phyloP scores from a whole-genome alignment of 2,888 invertebrate species.

The Catocala fraxini region DNA sequence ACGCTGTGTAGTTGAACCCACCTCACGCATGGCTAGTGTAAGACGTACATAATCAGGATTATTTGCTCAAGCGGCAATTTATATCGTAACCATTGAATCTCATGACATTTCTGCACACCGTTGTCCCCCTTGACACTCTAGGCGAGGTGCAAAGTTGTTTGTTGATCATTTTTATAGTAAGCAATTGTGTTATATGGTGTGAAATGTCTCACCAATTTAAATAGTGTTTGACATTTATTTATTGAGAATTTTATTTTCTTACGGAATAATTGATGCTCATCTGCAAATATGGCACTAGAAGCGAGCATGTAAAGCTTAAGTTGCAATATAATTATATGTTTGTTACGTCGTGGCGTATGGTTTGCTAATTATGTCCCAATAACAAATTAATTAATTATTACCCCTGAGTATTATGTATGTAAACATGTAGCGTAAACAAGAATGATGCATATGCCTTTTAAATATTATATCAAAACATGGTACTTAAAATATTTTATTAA shows the following conservation, averaged over 20 bases:
- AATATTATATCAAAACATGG: constrained; percentile 52
- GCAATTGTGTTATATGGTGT: constrained; percentile 86
- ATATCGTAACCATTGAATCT: constrained; percentile 82
- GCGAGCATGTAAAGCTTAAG: constrained; percentile 64
- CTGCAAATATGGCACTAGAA: constrained; percentile 85
- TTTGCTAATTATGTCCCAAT: constrained; percentile 50
- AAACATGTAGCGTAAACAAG: constrained; percentile 38
- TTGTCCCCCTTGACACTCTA: constrained; percentile 70
- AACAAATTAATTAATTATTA: constrained; percentile 48
- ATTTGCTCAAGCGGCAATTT: constrained; percentile 86
- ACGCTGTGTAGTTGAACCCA: constrained; percentile 78
- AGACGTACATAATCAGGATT: constrained; percentile 75
- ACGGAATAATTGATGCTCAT: constrained; percentile 83
- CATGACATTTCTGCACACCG: constrained; percentile 81
- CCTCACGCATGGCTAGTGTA: constrained; percentile 83
- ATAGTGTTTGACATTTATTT: constrained; percentile 87
- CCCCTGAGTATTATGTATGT: constrained; percentile 50
- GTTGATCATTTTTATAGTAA: constrained; percentile 87
- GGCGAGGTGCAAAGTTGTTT: constrained; percentile 85
- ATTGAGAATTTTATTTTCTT: constrained; percentile 88
- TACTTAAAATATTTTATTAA: constrained; percentile 68
- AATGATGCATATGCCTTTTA: constrained; percentile 37
- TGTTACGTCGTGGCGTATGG: constrained; percentile 61
- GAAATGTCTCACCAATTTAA: constrained; percentile 80
- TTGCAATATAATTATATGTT: constrained; percentile 63